Conservation (phyloP, 2,797 vertebrate genomes). For the Coregonus suidteri region DNA sequence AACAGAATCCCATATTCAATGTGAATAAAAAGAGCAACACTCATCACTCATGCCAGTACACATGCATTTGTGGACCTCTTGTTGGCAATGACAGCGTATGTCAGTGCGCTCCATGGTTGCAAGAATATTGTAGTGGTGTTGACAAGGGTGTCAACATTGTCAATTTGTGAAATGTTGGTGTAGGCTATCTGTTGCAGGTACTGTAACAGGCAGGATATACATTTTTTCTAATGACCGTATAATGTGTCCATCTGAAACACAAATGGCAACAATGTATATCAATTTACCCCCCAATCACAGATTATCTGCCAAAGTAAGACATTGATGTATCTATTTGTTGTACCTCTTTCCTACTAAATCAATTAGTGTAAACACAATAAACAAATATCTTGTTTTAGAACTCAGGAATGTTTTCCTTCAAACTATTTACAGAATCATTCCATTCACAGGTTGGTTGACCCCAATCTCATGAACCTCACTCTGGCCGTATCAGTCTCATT, state of each 20-base stretch:
- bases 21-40: no score
- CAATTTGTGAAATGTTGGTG: not conserved
- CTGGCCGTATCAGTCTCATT: not conserved
- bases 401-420: not conserved
- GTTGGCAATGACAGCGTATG: not conserved
- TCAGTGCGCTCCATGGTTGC: not conserved
- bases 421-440: not conserved
- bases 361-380: not conserved
- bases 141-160: not conserved
- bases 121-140: not conserved
- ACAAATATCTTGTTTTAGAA: no score
- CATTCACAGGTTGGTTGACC: not conserved
- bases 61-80: not conserved
- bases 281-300: not conserved
- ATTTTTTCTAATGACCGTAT: not conserved
- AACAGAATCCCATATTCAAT: constrained; percentile 30
- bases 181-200: not conserved
- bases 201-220: not conserved
- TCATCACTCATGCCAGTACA: not conserved
- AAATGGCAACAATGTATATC: not conserved
- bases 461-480: not conserved
- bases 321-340: not conserved
- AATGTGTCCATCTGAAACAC: not conserved
- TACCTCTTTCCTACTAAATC: not conserved
- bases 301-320: not conserved